Percentiles rank a stretch among this genome's conserved stretches.
Conservation (phyloP, 2,113 vertebrate species). For the Aplodontia rufa region DNA sequence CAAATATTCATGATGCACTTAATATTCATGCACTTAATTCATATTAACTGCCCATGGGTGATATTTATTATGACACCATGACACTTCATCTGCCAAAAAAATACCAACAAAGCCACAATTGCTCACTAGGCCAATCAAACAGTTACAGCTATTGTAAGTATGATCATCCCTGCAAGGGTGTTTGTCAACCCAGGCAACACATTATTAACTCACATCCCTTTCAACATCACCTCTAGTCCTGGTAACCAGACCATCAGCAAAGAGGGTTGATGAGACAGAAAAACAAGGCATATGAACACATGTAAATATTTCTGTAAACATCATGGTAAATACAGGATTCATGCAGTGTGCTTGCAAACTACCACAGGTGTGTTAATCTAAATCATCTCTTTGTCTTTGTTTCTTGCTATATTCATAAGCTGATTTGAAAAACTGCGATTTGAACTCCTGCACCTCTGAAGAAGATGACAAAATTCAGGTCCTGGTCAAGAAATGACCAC, state of each 20-base stretch:
- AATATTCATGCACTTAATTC: not conserved
- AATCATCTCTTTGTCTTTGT: not conserved
- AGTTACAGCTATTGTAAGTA: not conserved
- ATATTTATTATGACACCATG: not conserved
- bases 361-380: not conserved
- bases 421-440: not conserved
- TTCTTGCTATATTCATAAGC: not conserved
- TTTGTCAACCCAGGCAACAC: not conserved
- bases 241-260: not conserved
- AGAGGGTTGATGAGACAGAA: not conserved
- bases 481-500: conserved; percentile 64
- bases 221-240: not conserved
- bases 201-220: not conserved
- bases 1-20: not conserved
- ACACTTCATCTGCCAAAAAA: not conserved
- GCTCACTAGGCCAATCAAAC: not conserved
- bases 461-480: not conserved
- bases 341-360: not conserved
- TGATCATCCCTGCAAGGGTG: not conserved
- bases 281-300: not conserved
- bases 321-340: not conserved
- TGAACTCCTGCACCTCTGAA: not conserved
- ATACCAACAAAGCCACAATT: not conserved
- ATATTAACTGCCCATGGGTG: not conserved
- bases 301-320: not conserved